Conservation (phyloP, 1,140 invertebrate genomes). For the Atopsyche davidsoni region DNA sequence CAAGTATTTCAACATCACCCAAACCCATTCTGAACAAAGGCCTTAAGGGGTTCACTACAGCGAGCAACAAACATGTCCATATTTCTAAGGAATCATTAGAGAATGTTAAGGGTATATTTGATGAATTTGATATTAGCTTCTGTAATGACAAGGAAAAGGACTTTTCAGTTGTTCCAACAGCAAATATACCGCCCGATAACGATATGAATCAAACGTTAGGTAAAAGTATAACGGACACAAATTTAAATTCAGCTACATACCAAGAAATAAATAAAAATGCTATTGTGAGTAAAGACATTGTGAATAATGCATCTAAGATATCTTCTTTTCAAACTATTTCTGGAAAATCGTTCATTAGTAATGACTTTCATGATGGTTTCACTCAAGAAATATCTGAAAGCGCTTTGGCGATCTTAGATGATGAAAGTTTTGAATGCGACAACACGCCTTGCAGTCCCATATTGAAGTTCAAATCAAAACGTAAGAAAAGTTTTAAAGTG, state of each 20-base stretch:
- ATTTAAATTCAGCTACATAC: too few relatives aligned
- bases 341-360: too few relatives aligned
- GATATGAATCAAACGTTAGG: too few relatives aligned
- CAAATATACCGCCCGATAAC: too few relatives aligned
- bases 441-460: slow-evolving; percentile 44
- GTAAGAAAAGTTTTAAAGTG: slow-evolving; percentile 36
- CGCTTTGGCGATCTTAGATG: slow-evolving; percentile 29
- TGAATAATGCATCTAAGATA: too few relatives aligned
- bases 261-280: too few relatives aligned
- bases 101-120: slow-evolving; percentile 27
- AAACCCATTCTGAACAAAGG: too few relatives aligned
- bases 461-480: slow-evolving; percentile 38
- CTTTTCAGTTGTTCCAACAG: background rate
- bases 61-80: slow-evolving; percentile 12
- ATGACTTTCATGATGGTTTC: background rate
- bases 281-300: too few relatives aligned
- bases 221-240: too few relatives aligned
- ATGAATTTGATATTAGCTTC: background rate
- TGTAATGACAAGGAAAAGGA: background rate
- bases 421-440: slow-evolving; percentile 30
- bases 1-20: too few relatives aligned
- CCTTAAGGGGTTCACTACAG: slow-evolving; percentile 30
- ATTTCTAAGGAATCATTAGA: slow-evolving; percentile 22
- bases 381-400: slow-evolving; percentile 37
- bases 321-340: too few relatives aligned